Evolutionary conservation across 2,113 vertebrate genomes (phyloP), one percentile per base, ranked within the genome.

Genomic region (Malurus elegans): DNA sequence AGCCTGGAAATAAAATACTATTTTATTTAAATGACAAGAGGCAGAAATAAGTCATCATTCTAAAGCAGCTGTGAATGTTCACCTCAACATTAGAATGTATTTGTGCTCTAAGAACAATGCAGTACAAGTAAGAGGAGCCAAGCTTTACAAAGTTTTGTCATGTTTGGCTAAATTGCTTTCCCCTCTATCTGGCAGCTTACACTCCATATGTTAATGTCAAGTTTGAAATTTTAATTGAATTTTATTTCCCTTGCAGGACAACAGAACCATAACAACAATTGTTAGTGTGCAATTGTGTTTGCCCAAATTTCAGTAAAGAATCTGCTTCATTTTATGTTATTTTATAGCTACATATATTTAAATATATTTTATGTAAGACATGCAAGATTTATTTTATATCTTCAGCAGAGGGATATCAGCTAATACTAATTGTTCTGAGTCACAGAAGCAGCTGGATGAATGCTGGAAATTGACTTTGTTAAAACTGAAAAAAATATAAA

Each of bases 141-240:
- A 75, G 44, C 2, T 36, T 44, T 53, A 80, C 34, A 47, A 50
- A 70, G 42, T 31, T 86, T 88, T 47, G 34, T 34, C 44, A 4
- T 31, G 31, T 25, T 23, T 40, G 25, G 31, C 14, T 90, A 79
- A 69, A 57, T 58, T 42, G 40, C 10, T 23, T 78, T 78, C 42
- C 16, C 29, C 40, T 38, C 18, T 40, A 45, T 86, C 42, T 26
- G 67, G 56, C 23, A 92, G 60, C 28, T 48, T 58, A 28, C 14
- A 76, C 1, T 10, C 23, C 4, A 2, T 7, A 62, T 0, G 0
- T 29, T 70, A 75, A 69, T 20, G 26, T 51, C 38, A 66, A 83
- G 26, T 40, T 60, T 60, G 16, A 80, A 38, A 64, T 86, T 79
- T 80, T 31, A 51, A 34, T 64, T 82, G 5, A 29, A 79, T 93